phyloP scores from a whole-genome alignment of 2,113 vertebrate genomes.

The Anarhynchus alexandrinus region DNA sequence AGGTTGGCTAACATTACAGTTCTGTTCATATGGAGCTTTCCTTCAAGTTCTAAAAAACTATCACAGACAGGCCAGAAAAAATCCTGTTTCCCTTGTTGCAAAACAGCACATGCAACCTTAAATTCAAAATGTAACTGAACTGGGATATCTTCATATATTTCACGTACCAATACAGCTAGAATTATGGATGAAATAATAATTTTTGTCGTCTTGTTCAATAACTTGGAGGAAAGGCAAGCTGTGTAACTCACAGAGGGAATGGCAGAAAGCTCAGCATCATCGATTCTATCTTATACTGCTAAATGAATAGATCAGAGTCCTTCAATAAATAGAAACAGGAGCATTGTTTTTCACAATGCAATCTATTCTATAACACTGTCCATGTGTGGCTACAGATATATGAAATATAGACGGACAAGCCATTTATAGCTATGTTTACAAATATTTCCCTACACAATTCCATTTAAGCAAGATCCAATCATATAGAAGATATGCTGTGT shows the following conservation, averaged over 20 bases:
- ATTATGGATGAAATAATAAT: neutral
- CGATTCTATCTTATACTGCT: neutral
- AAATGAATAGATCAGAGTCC: neutral
- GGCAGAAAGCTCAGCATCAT: neutral
- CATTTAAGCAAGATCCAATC: neutral
- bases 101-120: constrained; percentile 37
- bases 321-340: neutral
- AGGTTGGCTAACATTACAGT: constrained; percentile 78
- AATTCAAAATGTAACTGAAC: constrained; percentile 43
- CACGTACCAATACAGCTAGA: neutral
- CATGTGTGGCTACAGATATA: neutral
- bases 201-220: neutral
- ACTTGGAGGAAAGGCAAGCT: neutral
- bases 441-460: neutral
- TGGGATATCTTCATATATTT: constrained; percentile 3
- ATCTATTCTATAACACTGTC: neutral
- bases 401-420: neutral
- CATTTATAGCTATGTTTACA: neutral
- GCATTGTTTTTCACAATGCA: neutral
- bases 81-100: constrained; percentile 25
- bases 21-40: constrained; percentile 73
- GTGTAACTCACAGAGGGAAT: neutral
- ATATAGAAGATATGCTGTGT: accelerated
- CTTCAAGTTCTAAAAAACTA: constrained; percentile 58
- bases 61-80: constrained; percentile 48